Evolutionary conservation across 30 jellyfish, hydroid and myxozoan genomes (phyloP).

Genomic region (Phacellophora camtschatica): DNA sequence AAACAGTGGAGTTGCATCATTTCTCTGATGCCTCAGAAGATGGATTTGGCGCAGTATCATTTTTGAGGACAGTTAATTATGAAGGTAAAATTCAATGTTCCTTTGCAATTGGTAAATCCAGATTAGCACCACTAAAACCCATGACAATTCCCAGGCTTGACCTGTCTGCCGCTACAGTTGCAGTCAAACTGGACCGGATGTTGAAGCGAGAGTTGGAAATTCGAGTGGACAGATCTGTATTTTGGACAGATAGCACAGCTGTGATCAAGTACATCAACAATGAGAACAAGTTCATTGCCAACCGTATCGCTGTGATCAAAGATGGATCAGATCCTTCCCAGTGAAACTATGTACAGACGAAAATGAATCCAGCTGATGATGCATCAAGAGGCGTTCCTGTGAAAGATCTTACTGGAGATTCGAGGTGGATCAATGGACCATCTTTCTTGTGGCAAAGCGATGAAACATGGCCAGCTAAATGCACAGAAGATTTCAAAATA

Average conservation of each 20-base stretch:
- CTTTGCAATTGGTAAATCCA: slow-evolving; percentile 52
- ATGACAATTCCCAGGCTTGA: slow-evolving; percentile 55
- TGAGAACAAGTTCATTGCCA: no score
- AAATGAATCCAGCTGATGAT: no score
- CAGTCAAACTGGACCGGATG: background rate
- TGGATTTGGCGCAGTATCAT: slow-evolving; percentile 45
- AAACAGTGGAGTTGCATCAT: slow-evolving; percentile 5
- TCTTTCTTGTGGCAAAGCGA: no score
- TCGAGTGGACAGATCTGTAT: background rate
- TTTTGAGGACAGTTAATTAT: background rate
- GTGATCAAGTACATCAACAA: slow-evolving; percentile 45
- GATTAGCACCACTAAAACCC: slow-evolving; percentile 32
- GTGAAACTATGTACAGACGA: no score
- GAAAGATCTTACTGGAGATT: no score
- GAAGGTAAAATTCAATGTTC: slow-evolving; percentile 17
- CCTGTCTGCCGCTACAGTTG: slow-evolving; percentile 31
- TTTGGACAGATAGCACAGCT: slow-evolving; percentile 71
- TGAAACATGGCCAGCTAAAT: no score
- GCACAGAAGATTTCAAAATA: no score
- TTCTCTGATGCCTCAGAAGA: slow-evolving; percentile 39
- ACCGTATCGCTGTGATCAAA: no score
- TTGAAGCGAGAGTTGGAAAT: slow-evolving; percentile 20
- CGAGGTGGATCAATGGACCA: no score
- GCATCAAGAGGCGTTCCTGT: no score
- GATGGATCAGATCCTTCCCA: no score